phyloP scores from a whole-genome alignment of 2,797 vertebrate species.

The Helarctos malayanus region DNA sequence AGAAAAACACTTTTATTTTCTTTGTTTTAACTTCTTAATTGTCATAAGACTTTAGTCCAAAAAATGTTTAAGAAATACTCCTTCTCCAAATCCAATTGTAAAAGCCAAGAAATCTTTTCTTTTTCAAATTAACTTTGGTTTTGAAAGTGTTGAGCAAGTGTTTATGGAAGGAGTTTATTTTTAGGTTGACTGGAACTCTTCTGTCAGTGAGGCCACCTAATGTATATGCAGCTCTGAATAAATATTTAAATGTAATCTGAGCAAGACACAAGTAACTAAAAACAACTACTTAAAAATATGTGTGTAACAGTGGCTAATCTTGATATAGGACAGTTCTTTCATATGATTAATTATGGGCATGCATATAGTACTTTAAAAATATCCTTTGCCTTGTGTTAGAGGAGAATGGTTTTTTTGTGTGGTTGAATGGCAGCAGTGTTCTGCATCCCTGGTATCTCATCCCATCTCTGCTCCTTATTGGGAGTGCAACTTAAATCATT shows the following conservation, averaged over 20 bases:
- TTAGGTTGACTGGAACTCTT: not conserved
- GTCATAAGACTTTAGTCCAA: not conserved
- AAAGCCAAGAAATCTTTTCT: not conserved
- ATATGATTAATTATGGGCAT: not conserved
- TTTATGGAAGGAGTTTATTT: not conserved
- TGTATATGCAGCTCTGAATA: not conserved
- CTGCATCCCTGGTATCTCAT: not conserved
- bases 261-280: not conserved
- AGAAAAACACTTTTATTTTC: not conserved
- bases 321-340: not conserved
- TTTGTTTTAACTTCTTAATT: conserved; percentile 5
- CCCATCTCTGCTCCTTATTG: not conserved
- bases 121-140: not conserved
- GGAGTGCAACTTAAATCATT: not conserved
- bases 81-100: not conserved
- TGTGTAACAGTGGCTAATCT: not conserved
- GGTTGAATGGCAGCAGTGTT: not conserved
- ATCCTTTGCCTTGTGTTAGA: not conserved
- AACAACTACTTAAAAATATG: not conserved
- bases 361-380: not conserved
- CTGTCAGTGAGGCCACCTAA: not conserved
- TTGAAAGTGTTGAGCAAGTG: not conserved
- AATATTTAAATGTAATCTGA: not conserved
- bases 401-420: not conserved
- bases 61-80: not conserved